These are phyloP conservation scores for Cyanocitta stelleri DNA, from an alignment of 2,113 vertebrate genomes.

Conservation along the genomic window DNA sequence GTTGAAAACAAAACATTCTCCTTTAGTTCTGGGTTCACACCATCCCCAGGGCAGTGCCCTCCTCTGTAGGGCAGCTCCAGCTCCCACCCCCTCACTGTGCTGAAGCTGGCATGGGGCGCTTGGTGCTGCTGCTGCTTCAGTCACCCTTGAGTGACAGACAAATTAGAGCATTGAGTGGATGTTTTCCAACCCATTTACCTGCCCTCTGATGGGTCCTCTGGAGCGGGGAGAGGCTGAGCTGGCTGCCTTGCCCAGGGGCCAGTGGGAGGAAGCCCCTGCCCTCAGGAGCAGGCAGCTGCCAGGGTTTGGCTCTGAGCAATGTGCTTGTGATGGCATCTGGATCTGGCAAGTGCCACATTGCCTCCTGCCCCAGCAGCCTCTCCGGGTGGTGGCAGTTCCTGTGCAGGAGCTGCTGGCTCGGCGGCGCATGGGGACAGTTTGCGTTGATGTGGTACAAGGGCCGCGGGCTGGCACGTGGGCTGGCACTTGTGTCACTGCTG, in stretches of 20 bases:
- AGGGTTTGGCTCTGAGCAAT: neutral
- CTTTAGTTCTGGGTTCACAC: conserved; percentile 68
- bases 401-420: neutral
- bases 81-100: neutral
- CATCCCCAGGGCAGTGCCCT: conserved; percentile 41
- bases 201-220: neutral
- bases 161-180: conserved; percentile 13
- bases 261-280: neutral
- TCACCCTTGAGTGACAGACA: neutral
- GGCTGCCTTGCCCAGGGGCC: neutral
- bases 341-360: neutral
- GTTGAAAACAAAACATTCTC: conserved; percentile 81
- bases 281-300: neutral
- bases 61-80: conserved; percentile 26
- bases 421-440: accelerated
- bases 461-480: accelerated
- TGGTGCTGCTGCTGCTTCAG: neutral
- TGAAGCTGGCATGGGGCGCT: neutral
- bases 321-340: neutral
- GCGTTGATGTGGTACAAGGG: accelerated
- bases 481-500: neutral
- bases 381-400: neutral
- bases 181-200: neutral
- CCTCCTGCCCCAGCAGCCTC: neutral
- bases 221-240: neutral